Percentiles rank a stretch among this genome's conserved stretches.
Evolutionary conservation across 1,140 invertebrate species (phyloP).

Genomic region (Drosophila pandora): DNA sequence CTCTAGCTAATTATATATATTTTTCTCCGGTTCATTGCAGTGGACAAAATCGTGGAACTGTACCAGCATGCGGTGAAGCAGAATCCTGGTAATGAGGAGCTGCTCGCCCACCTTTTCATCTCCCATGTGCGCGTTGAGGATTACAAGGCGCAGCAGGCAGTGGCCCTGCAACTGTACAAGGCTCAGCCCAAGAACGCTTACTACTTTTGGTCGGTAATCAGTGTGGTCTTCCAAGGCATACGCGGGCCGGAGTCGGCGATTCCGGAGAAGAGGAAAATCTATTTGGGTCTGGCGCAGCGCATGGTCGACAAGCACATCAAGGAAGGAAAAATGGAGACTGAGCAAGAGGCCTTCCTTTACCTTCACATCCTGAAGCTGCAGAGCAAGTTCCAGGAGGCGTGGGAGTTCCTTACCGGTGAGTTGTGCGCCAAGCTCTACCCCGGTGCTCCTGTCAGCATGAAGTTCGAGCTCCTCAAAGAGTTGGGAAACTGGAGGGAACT

Average conservation of each 20-base stretch:
- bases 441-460: constrained; percentile 87
- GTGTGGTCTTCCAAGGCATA: constrained; percentile 92
- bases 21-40: constrained; percentile 85
- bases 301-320: constrained; percentile 94
- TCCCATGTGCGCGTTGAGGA: constrained; percentile 95
- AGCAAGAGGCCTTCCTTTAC: constrained; percentile 96
- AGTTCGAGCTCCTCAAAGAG: constrained; percentile 90
- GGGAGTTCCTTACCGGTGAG: constrained; percentile 91
- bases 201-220: constrained; percentile 99
- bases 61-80: constrained; percentile 95
- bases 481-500: constrained; percentile 90
- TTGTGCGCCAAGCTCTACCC: constrained; percentile 87
- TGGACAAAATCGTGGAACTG: constrained; percentile 93
- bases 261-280: constrained; percentile 86
- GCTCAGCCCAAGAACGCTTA: constrained; percentile 97
- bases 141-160: constrained; percentile 95
- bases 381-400: constrained; percentile 92
- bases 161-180: constrained; percentile 95
- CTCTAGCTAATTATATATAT: constrained; percentile 38
- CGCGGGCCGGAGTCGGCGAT: constrained; percentile 84
- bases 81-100: constrained; percentile 95
- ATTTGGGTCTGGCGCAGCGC: constrained; percentile 93
- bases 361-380: constrained; percentile 95
- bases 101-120: constrained; percentile 97
- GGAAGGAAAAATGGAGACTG: constrained; percentile 95